Evolutionary conservation across 2,113 vertebrate species (phyloP), one percentile per base, ranked within the genome.

Genomic region (Ophthalmolycus amberensis): DNA sequence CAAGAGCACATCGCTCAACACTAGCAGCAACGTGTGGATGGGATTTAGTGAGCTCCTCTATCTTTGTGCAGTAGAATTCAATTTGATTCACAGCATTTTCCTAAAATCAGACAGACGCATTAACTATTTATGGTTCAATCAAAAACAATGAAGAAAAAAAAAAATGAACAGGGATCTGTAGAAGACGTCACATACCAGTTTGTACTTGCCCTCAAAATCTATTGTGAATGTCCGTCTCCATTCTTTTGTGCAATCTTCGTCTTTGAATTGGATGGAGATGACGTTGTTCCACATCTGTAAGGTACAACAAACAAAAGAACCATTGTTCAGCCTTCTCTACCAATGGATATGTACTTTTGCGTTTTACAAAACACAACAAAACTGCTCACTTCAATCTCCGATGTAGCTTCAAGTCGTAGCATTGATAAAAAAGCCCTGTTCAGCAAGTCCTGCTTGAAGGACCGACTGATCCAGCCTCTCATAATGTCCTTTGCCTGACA

Each of bases 151-250:
- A 58, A 62, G 2, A 16, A 8, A 29, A 63, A 29, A 29, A 25
- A 25, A 25, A 25, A 25, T 25, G 25, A 25, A 25, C 5, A 7
- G 1, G 20, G 74, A 65, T 29, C 0, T 79, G 37, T 3, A 75
- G 32, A 71, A 37, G 5, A 34, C 22, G 22, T 16, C n/a, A 72
- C 68, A 32, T 91, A 99, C 98, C 96, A 94, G 79, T 67, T 95
- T 95, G 87, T 97, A 94, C 44, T 96, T 96, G 3, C 86, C 95
- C 89, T 96, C 88, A 92, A 99, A 89, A 82, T 97, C 96, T 27
- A 0, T 42, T 12, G 94, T 93, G 40, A 99, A 86, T 0, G 62
- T 92, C 2, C 27, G 56, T 81, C 71, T 96, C 97, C 98, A 99
- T 1, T 8, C 58, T 62, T 75, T 73, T 20, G 93, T 95, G 71